These are phyloP conservation scores for Novumbra hubbsi DNA, from an alignment of 2,797 vertebrate genomes.

Conservation along the genomic window DNA sequence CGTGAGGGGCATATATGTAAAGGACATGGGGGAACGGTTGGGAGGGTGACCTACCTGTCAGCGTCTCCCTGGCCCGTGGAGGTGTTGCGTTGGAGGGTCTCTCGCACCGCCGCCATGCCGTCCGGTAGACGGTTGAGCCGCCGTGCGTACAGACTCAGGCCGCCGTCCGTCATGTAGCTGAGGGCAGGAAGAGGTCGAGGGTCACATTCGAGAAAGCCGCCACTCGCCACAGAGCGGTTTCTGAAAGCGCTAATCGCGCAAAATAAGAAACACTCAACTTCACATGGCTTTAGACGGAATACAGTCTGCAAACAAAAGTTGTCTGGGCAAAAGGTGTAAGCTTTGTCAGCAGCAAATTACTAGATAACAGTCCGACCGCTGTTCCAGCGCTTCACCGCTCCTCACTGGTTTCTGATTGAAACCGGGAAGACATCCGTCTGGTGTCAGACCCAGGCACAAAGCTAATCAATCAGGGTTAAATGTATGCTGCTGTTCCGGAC, in stretches of 20 bases:
- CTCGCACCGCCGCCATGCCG: conserved; percentile 88
- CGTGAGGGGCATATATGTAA: no score
- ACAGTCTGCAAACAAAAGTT: neutral
- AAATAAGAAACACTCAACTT: neutral
- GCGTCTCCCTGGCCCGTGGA: conserved; percentile 89
- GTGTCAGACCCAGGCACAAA: conserved; percentile 29
- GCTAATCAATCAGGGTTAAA: conserved; percentile 39
- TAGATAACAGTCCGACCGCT: neutral
- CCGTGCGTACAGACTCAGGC: conserved; percentile 89
- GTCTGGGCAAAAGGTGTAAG: neutral
- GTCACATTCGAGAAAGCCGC: neutral
- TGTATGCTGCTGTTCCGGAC: neutral
- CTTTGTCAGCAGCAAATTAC: no score
- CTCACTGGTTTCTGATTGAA: neutral
- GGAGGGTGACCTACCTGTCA: conserved; percentile 81
- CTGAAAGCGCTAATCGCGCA: neutral
- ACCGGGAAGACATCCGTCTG: conserved; percentile 29
- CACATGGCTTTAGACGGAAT: neutral
- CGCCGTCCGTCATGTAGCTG: conserved; percentile 96
- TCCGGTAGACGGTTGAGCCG: conserved; percentile 90
- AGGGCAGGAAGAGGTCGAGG: conserved; percentile 22
- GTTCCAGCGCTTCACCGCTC: neutral
- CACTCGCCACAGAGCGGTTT: neutral
- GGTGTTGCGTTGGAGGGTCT: conserved; percentile 85
- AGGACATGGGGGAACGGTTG: no score